Percentiles rank a stretch among this genome's conserved stretches.
These are phyloP conservation scores for Drosophila bunnanda DNA, from an alignment of 2,888 invertebrate genomes.

Conservation along the genomic window DNA sequence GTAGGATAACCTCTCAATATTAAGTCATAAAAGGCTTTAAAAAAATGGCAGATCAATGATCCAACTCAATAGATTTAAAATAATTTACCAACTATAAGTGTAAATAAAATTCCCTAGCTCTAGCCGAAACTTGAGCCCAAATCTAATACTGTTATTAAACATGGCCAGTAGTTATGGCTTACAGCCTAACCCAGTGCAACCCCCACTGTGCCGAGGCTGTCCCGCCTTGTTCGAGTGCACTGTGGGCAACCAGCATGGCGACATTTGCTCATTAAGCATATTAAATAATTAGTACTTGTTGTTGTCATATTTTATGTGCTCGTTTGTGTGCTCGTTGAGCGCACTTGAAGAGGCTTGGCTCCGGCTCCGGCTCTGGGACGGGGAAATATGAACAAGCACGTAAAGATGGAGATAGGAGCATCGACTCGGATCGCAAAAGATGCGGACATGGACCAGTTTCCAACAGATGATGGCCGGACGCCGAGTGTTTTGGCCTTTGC, in stretches of 20 bases:
- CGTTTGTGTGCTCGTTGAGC: slow-evolving; percentile 52
- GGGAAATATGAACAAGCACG: slow-evolving; percentile 31
- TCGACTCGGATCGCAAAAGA: slow-evolving; percentile 31
- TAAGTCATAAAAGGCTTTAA: no score
- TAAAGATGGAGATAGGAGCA: slow-evolving; percentile 33
- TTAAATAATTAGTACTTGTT: slow-evolving; percentile 76
- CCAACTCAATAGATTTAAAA: no score
- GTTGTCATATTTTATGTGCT: slow-evolving; percentile 71
- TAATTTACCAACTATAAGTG: neutral
- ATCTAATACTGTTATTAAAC: neutral
- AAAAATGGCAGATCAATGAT: no score
- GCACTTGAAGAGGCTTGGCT: slow-evolving; percentile 61
- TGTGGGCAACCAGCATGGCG: slow-evolving; percentile 63
- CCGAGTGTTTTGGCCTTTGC: slow-evolving; percentile 42
- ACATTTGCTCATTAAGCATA: slow-evolving; percentile 78
- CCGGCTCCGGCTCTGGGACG: slow-evolving; percentile 30
- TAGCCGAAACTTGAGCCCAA: neutral
- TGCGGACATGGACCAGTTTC: slow-evolving; percentile 58
- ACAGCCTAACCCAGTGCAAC: neutral
- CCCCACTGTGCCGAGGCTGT: slow-evolving; percentile 22
- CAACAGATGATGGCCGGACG: slow-evolving; percentile 43
- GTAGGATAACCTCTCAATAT: no score
- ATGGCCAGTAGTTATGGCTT: neutral
- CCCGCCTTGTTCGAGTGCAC: slow-evolving; percentile 30
- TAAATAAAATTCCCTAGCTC: neutral